Evolutionary conservation across 1,140 invertebrate genomes (phyloP).

Genomic region (Muscidifurax raptorellus): DNA sequence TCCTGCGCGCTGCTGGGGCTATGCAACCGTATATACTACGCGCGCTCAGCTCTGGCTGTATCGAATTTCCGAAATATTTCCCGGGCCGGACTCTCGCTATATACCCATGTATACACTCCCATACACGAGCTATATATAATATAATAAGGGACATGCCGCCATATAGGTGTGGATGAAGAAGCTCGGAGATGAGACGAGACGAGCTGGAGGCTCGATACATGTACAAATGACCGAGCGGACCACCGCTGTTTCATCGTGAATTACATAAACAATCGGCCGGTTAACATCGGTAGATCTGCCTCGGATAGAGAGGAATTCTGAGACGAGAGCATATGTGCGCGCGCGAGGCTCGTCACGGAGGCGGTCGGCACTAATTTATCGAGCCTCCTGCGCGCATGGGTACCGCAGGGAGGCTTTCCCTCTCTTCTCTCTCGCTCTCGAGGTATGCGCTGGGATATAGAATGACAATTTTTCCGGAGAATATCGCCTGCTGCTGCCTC

Average conservation of each 20-base stretch:
- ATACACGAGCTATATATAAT: not conserved
- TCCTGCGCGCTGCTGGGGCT: not conserved
- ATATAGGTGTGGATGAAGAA: not conserved
- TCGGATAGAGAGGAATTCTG: not conserved
- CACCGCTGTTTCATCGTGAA: constrained; percentile 57
- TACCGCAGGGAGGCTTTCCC: not conserved
- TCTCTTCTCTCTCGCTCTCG: not conserved
- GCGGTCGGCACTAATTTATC: constrained; percentile 44
- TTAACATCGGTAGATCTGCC: constrained; percentile 51
- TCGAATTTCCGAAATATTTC: constrained; percentile 41
- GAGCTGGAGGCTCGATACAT: not conserved
- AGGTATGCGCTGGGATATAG: constrained; percentile 40
- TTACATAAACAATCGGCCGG: constrained; percentile 58
- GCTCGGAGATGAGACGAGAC: not conserved
- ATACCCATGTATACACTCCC: not conserved
- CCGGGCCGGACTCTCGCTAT: not conserved
- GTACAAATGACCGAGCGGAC: constrained; percentile 53
- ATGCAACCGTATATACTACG: not conserved
- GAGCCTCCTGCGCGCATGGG: constrained; percentile 31
- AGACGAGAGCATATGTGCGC: constrained; percentile 4
- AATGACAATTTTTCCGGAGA: constrained; percentile 55
- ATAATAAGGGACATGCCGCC: not conserved
- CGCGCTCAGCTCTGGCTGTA: not conserved
- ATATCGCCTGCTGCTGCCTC: constrained; percentile 48
- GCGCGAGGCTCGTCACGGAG: not conserved